Percentiles rank a stretch among this genome's conserved stretches.
Evolutionary conservation across 92 coral and sea anemone species (phyloP).

Genomic region (Muricea muricata): DNA sequence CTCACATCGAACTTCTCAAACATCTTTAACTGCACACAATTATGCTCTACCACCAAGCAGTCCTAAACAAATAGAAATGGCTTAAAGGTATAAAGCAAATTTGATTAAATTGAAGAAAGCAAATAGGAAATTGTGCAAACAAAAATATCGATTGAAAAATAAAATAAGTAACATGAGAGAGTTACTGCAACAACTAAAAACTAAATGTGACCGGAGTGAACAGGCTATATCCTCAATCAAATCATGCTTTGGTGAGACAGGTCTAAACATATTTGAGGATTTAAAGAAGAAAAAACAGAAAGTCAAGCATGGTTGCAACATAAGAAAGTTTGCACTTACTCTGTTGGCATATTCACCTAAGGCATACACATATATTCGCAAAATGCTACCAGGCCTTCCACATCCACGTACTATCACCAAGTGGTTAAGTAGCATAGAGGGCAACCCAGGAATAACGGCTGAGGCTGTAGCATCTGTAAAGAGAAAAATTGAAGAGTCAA

Average conservation of each 20-base stretch:
- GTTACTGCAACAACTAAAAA: neutral
- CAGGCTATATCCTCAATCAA: neutral
- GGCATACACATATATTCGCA: too few species aligned
- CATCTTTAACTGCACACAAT: too few species aligned
- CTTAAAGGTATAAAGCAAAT: too few species aligned
- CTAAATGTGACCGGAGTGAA: neutral
- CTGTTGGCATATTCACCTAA: conserved; percentile 37
- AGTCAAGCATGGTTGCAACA: neutral
- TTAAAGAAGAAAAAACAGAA: conserved; percentile 10
- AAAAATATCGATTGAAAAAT: neutral
- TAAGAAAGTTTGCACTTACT: conserved; percentile 27
- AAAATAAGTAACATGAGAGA: neutral
- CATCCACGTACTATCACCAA: too few species aligned
- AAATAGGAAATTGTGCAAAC: neutral
- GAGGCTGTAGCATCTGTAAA: conserved; percentile 21
- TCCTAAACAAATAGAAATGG: too few species aligned
- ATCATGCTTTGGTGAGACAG: conserved; percentile 13
- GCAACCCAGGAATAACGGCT: conserved; percentile 25
- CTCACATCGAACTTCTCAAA: too few species aligned
- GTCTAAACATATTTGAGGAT: neutral
- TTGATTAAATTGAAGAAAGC: too few species aligned
- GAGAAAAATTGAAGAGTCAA: conserved; percentile 20
- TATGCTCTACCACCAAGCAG: too few species aligned
- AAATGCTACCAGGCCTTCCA: too few species aligned
- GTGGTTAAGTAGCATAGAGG: too few species aligned